A percentile compares a stretch with the other conserved stretches of the same genome.
These are phyloP conservation scores for Parascotia fuliginaria DNA, from an alignment of 2,888 invertebrate genomes.

Conservation along the genomic window DNA sequence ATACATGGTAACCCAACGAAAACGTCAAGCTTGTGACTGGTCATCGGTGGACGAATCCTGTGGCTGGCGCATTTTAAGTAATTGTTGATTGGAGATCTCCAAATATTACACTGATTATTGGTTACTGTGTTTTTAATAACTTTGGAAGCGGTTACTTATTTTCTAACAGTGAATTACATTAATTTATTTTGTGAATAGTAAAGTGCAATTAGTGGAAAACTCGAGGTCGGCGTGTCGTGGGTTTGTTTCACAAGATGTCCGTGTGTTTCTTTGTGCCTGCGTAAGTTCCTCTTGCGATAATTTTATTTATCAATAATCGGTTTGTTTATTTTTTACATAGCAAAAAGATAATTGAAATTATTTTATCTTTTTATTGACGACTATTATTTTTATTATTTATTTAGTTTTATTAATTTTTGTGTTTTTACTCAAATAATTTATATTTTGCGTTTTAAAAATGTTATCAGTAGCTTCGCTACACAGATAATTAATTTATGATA, in stretches of 20 bases:
- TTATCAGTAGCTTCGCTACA: no score
- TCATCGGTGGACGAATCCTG: constrained; percentile 86
- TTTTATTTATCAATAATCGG: constrained; percentile 11
- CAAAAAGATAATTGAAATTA: not conserved
- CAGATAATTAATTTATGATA: no score
- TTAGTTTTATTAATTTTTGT: not conserved
- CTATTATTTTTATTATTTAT: no score
- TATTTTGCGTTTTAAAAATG: no score
- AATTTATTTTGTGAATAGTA: constrained; percentile 51
- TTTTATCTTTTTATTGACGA: not conserved
- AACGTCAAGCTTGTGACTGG: constrained; percentile 85
- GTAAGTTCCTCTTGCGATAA: constrained; percentile 84
- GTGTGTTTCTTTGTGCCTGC: constrained; percentile 89
- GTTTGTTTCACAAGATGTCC: constrained; percentile 85
- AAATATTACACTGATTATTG: constrained; percentile 84
- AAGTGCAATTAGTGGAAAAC: constrained; percentile 43
- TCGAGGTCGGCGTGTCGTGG: constrained; percentile 54
- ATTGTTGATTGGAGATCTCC: constrained; percentile 86
- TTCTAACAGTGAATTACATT: constrained; percentile 56
- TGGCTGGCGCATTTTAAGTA: constrained; percentile 83
- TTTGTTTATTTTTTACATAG: not conserved
- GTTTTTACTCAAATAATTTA: no score
- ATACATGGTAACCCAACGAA: constrained; percentile 55
- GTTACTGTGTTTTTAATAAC: constrained; percentile 76
- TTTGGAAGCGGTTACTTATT: constrained; percentile 72